Base-by-base conservation (phyloP, 1,140 invertebrate species). In the Centruroides sculpturatus region DNA sequence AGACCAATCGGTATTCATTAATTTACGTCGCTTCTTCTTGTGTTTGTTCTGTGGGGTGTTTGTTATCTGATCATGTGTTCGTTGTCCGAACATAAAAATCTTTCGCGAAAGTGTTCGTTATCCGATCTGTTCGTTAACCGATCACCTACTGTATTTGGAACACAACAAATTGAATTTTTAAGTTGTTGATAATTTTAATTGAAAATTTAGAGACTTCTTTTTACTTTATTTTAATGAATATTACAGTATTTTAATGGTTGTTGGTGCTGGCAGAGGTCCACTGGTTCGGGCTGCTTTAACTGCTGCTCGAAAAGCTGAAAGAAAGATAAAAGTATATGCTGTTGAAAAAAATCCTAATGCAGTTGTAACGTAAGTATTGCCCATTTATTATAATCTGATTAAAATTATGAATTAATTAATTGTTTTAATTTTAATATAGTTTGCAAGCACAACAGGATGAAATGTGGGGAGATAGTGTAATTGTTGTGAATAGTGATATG, bases 331-430 rank as follows among this genome's bases (percentile, higher is more conserved):
- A 72, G 75, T 94, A n/a, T 94, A 92, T 75, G 93, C 92, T 23
- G 86, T 99, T 1, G 97, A 99, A 73, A 99, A 99, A 74, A 99
- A 99, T 81, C 86, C 89, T 1, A 96, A 92, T 80, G 95, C 97
- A 51, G 81, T 97, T 58, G 83, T 94, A 36, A 95, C 94, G 69
- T 83, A 76, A 76, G 76, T 72, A 41, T 41, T 41, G 8, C 8
- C 3, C 23, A 23, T 23, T 23, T 23, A 23, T 34, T 5, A 53
- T 53, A 34, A 53, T 53, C 8, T 53, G 8, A 34, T 53, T 36
- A 6, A 53, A 53, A 53, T 53, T 53, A 53, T 5, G 51, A 34
- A 34, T 53, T 6, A 53, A 23, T 53, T 53, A 8, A 56, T 3
- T 54, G 5, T 54, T 41, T 55, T 6, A 51, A 35, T 48, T 23